Conservation (phyloP, 2,113 vertebrate genomes). For the Tychaedon coryphoeus region DNA sequence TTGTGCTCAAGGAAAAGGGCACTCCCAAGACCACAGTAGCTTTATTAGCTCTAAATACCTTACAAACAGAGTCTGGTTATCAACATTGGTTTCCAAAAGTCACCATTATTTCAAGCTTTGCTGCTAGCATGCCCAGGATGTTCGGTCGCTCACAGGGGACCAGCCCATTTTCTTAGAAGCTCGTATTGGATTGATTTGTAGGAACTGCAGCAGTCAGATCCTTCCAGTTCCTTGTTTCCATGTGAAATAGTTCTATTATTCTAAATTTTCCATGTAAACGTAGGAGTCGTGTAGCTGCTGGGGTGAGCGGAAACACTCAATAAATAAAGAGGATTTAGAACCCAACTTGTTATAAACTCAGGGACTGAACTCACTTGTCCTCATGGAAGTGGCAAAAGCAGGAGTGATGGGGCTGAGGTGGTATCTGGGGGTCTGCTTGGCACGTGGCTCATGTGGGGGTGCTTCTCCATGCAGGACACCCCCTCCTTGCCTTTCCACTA, state of each 20-base stretch:
- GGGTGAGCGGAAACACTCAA: background rate
- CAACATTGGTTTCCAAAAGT: background rate
- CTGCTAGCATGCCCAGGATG: background rate
- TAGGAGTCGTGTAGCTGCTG: background rate
- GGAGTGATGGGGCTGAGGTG: accelerated
- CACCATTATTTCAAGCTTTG: background rate
- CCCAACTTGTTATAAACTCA: accelerated
- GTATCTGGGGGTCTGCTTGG: background rate
- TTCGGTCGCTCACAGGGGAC: background rate
- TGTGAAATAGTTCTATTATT: background rate
- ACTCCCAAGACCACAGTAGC: background rate
- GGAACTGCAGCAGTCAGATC: background rate
- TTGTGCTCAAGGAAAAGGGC: background rate
- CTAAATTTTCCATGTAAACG: background rate
- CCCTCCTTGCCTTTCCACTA: background rate
- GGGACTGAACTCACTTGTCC: accelerated
- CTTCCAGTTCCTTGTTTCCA: background rate
- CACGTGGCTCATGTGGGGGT: background rate
- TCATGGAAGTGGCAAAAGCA: background rate
- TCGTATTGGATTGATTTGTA: background rate
- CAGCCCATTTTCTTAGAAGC: background rate
- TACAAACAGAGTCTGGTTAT: background rate
- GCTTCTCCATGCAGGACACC: background rate
- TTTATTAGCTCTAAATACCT: background rate
- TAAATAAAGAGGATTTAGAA: background rate